Base-by-base conservation (phyloP, 2,113 vertebrate species). In the Scophthalmus maximus region DNA sequence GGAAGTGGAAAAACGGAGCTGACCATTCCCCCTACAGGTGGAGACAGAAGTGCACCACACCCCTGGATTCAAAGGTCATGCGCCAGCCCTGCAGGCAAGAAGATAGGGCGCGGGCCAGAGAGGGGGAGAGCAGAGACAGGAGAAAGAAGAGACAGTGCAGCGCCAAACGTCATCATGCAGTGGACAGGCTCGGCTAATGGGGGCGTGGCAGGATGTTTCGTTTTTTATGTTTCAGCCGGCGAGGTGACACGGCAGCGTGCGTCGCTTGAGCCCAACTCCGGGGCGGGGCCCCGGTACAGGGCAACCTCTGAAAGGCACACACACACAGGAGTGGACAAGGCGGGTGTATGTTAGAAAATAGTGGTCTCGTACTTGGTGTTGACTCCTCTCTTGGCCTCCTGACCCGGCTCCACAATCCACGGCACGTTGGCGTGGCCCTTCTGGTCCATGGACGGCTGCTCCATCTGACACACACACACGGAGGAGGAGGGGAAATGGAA, bases 341-440 rank as follows among this genome's bases (percentile, higher is more conserved):
- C 82, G 91, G 91, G 95, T 91, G 94, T 90, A 93, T 94, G 96
- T 98, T 97, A 99, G 96, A 99, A 99, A 96, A 99, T 99, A 90
- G 98, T 98, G 93, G 98, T 99, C 95, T 99, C 98, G 95, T 99
- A 99, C 97, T 99, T 99, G 96, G 98, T 99, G 96, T 98, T 99
- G 95, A 97, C 97, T 93, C 96, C 97, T 96, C 98, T 95, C 94
- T 99, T 99, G 88, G 97, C 95, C 92, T 99, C 98, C 91, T 99
- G 98, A 92, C 96, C 97, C 40, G 98, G 98, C 93, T 99, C 98
- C 94, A 99, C 96, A 91, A 98, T 99, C 98, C 98, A 99, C 11
- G 98, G 98, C 88, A 98, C 95, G 87, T 99, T 98, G 87, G 96
- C 95, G 68, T 98, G 95, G 92, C 96, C 96, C 95, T 98, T 99